Percentiles rank a stretch among this genome's conserved stretches.
These are phyloP conservation scores for Cyphomyrus plagiostoma DNA, from an alignment of 2,113 vertebrate genomes.

Conservation along the genomic window DNA sequence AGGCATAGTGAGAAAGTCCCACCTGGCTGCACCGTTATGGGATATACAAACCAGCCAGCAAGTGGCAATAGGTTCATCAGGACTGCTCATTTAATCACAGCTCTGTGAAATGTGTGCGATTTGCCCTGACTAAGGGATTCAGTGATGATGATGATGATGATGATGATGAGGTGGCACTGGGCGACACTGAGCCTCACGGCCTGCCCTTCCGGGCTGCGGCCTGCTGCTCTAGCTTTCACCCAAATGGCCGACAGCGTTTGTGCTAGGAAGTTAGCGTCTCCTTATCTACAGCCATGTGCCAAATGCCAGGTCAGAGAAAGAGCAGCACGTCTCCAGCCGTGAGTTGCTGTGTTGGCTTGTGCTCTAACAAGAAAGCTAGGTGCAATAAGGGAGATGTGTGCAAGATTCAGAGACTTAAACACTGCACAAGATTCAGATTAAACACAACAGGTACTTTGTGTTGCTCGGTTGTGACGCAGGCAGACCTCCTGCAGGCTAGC, in stretches of 20 bases:
- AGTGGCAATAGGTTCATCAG: not conserved
- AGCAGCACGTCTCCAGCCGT: not conserved
- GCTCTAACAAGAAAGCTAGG: not conserved
- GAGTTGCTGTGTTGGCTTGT: not conserved
- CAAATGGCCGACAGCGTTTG: not conserved
- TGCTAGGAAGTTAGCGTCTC: not conserved
- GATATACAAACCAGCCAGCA: not conserved
- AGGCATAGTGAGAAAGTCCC: not conserved
- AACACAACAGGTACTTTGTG: not conserved
- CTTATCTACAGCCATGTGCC: not conserved
- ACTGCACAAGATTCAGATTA: not conserved
- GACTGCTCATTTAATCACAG: not conserved
- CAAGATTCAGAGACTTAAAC: not conserved
- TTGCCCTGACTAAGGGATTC: not conserved
- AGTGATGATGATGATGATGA: not conserved
- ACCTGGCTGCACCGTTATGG: not conserved
- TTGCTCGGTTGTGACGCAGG: too few species aligned
- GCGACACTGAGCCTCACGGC: not conserved
- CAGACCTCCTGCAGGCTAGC: not conserved
- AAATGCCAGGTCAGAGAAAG: not conserved
- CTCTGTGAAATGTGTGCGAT: not conserved
- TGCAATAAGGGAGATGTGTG: not conserved
- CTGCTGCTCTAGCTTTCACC: not conserved
- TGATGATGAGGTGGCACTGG: not conserved
- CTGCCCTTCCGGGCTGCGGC: not conserved